phyloP scores from a whole-genome alignment of 2,113 vertebrate species.

The Galeopterus variegatus region DNA sequence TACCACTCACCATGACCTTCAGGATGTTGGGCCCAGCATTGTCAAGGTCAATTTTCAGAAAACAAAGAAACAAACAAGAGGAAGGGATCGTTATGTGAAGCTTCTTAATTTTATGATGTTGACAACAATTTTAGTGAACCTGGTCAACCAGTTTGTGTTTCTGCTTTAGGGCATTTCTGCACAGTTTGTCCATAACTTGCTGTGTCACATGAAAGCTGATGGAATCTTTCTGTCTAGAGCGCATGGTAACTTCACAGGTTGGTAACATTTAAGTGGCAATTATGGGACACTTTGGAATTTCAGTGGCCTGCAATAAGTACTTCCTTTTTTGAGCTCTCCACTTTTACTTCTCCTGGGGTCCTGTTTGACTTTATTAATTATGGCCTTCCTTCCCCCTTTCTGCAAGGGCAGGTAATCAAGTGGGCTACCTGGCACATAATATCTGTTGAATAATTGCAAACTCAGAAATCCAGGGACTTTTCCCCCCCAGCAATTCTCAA shows the following conservation, averaged over 20 bases:
- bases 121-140: background rate
- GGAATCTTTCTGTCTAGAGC: background rate
- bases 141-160: background rate
- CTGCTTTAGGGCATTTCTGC: background rate
- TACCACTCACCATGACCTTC: background rate
- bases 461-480: conserved; percentile 51
- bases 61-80: background rate
- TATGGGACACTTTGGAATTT: background rate
- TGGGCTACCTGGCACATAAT: background rate
- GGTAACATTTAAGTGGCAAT: background rate
- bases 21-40: background rate
- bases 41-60: conserved; percentile 32
- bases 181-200: background rate
- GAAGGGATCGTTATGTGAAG: background rate
- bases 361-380: background rate
- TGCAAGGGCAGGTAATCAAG: background rate
- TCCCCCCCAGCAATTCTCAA: conserved; percentile 68
- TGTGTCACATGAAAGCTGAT: background rate
- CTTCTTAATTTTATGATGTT: background rate
- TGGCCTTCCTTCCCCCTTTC: background rate
- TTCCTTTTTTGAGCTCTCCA: background rate
- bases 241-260: background rate
- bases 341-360: background rate
- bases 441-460: conserved; percentile 50
- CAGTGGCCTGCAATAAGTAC: background rate